These are phyloP conservation scores for Sinelater perroti DNA, from an alignment of 2,888 invertebrate genomes.

Conservation along the genomic window DNA sequence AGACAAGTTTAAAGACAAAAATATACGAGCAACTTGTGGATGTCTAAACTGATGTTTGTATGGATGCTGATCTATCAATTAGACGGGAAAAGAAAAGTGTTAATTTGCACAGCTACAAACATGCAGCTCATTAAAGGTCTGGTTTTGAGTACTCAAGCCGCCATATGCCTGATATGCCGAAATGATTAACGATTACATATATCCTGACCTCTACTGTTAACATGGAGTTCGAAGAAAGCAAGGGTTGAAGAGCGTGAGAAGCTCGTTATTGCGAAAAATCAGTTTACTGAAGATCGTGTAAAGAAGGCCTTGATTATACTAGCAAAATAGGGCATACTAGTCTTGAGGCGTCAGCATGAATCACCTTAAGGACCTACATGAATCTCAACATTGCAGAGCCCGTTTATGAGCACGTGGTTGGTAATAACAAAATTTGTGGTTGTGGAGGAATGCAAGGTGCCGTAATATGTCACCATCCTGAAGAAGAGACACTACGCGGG, in stretches of 20 bases:
- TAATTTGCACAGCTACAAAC: slow-evolving; percentile 89
- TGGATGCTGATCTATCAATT: slow-evolving; percentile 92
- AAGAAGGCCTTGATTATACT: slow-evolving; percentile 91
- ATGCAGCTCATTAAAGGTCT: slow-evolving; percentile 81
- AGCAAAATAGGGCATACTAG: slow-evolving; percentile 94
- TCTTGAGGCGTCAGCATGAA: slow-evolving; percentile 93
- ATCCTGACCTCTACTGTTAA: slow-evolving; percentile 98
- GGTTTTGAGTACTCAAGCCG: slow-evolving; percentile 95
- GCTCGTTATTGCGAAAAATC: slow-evolving; percentile 91
- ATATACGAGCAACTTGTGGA: slow-evolving; percentile 86
- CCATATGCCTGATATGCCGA: slow-evolving; percentile 99
- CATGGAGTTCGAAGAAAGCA: slow-evolving; percentile 99
- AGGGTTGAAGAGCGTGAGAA: slow-evolving; percentile 95
- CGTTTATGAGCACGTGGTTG: slow-evolving; percentile 97
- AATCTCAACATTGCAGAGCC: slow-evolving; percentile 89
- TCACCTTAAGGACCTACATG: slow-evolving; percentile 90
- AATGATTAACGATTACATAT: slow-evolving; percentile 88
- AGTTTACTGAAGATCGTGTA: slow-evolving; percentile 95
- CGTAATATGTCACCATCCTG: slow-evolving; percentile 94
- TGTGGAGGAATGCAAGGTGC: slow-evolving; percentile 95
- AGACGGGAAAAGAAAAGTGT: slow-evolving; percentile 69
- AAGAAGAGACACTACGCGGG: slow-evolving; percentile 97
- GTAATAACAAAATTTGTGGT: slow-evolving; percentile 98
- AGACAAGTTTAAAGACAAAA: slow-evolving; percentile 94
- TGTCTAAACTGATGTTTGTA: slow-evolving; percentile 86